phyloP scores from a whole-genome alignment of 2,888 invertebrate species.

The Eristalis arbustorum region DNA sequence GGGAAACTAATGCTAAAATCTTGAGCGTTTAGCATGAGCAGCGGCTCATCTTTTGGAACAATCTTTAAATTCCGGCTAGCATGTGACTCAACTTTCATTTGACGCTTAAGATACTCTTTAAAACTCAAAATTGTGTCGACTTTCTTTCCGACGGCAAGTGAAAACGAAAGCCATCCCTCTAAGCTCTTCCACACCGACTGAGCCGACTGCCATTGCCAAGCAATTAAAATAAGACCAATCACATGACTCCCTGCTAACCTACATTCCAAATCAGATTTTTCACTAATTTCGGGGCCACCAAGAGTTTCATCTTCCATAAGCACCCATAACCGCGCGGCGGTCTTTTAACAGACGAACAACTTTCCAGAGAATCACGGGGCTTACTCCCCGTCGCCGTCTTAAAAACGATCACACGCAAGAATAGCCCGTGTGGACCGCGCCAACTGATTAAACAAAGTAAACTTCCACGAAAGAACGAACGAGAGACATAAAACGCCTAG shows the following conservation, averaged over 20 bases:
- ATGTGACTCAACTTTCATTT: too few relatives aligned
- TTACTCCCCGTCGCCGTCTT: not conserved
- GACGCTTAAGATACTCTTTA: too few relatives aligned
- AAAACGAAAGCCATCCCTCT: not conserved
- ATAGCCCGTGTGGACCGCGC: not conserved
- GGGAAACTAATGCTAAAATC: too few relatives aligned
- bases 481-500: slow-evolving; percentile 28
- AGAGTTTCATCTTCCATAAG: not conserved
- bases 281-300: not conserved
- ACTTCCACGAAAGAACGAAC: slow-evolving; percentile 23
- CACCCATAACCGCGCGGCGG: not conserved
- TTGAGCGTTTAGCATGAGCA: too few relatives aligned
- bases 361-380: slow-evolving; percentile 3
- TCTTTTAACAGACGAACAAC: slow-evolving; percentile 4
- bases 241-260: not conserved
- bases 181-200: not conserved
- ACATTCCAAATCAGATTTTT: not conserved
- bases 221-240: not conserved
- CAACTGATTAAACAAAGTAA: slow-evolving; percentile 14
- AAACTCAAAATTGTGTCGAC: not conserved
- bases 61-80: too few relatives aligned
- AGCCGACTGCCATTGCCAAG: not conserved
- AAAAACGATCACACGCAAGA: not conserved
- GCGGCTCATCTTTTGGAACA: too few relatives aligned
- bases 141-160: not conserved